Percentiles rank a stretch among this genome's conserved stretches.
Conservation (phyloP, 2,797 vertebrate genomes). For the Orientallactaga sibirica region DNA sequence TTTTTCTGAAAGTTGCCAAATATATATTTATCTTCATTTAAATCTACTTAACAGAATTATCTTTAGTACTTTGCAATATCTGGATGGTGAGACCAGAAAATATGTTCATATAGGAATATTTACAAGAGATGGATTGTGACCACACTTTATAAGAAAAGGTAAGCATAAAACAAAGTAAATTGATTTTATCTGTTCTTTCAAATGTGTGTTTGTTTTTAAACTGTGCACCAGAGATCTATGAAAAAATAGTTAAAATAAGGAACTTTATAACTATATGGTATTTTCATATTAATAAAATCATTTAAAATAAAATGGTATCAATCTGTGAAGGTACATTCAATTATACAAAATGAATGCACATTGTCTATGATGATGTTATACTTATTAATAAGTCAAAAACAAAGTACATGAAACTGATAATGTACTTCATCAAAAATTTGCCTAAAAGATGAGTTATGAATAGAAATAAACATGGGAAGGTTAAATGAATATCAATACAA, state of each 20-base stretch:
- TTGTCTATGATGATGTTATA: not conserved
- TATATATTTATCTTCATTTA: not conserved
- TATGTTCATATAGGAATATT: too few relatives aligned
- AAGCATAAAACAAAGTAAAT: too few relatives aligned
- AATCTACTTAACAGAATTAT: not conserved
- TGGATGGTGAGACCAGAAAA: not conserved
- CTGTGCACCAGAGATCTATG: not conserved
- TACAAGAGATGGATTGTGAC: not conserved
- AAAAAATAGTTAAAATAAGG: not conserved
- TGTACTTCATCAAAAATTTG: not conserved
- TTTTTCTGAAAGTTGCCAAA: not conserved
- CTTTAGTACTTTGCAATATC: not conserved
- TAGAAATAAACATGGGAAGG: not conserved
- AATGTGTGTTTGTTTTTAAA: not conserved
- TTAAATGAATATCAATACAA: not conserved
- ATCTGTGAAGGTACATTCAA: not conserved
- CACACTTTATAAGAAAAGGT: not conserved
- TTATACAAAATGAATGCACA: not conserved
- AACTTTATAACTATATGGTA: not conserved
- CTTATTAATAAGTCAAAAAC: not conserved
- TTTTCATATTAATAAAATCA: not conserved
- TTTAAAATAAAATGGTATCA: not conserved
- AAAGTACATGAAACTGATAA: not conserved
- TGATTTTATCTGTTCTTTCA: not conserved
- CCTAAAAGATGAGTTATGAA: not conserved